Conservation (phyloP, 2,113 vertebrate genomes). For the Cynopterus brachyotis region DNA sequence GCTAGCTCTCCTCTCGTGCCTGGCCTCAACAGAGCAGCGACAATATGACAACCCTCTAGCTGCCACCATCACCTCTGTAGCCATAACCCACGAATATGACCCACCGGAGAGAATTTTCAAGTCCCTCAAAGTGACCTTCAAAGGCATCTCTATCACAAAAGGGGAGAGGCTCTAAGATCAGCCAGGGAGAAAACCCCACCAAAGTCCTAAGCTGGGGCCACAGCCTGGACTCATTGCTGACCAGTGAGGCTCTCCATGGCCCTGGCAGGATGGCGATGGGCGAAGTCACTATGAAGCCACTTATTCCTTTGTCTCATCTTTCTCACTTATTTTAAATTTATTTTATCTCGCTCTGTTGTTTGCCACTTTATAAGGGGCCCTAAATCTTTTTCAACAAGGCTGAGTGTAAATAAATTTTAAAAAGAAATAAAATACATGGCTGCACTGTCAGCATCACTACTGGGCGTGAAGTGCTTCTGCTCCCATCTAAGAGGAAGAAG, state of each 20-base stretch:
- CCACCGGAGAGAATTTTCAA: background rate
- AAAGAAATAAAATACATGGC: constrained; percentile 13
- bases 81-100: background rate
- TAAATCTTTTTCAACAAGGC: constrained; percentile 63
- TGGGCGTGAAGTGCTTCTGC: background rate
- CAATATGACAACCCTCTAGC: background rate
- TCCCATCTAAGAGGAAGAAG: background rate
- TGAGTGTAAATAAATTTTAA: constrained; percentile 51
- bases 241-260: background rate
- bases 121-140: background rate
- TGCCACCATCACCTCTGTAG: background rate
- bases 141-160: background rate
- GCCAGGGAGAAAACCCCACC: background rate
- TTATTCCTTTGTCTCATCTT: constrained; percentile 15
- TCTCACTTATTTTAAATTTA: constrained; percentile 53
- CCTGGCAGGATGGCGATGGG: background rate
- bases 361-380: constrained; percentile 1
- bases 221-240: fast-evolving
- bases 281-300: background rate
- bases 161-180: background rate
- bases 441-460: background rate
- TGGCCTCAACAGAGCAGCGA: background rate
- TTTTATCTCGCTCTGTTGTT: constrained; percentile 31
- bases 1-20: background rate
- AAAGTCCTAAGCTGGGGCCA: background rate